Conservation (phyloP, 1,140 invertebrate genomes). For the Drosophila willistoni region DNA sequence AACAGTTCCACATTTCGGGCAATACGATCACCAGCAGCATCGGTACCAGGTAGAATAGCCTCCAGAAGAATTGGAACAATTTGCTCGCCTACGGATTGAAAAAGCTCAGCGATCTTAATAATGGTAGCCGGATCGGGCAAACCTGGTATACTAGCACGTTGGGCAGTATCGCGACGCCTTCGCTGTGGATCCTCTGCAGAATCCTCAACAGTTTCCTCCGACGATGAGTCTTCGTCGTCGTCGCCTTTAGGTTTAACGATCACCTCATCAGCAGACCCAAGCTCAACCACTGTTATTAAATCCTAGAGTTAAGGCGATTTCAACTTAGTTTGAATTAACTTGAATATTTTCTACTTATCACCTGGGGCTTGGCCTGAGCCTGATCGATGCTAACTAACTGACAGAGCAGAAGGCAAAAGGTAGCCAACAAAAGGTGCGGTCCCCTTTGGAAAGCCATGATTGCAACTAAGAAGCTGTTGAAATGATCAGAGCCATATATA, state of each 20-base stretch:
- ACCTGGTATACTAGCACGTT: conserved; percentile 68
- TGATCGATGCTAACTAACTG: conserved; percentile 23
- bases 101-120: conserved; percentile 73
- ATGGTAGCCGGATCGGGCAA: conserved; percentile 77
- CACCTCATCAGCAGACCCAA: conserved; percentile 30
- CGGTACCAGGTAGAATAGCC: conserved; percentile 58
- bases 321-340: not conserved
- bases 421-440: conserved; percentile 46
- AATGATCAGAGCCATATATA: conserved; percentile 38
- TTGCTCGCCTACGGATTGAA: conserved; percentile 72
- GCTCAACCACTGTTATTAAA: conserved; percentile 22
- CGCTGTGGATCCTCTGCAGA: conserved; percentile 51
- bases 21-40: conserved; percentile 48
- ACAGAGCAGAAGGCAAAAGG: conserved; percentile 43
- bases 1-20: conserved; percentile 42
- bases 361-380: conserved; percentile 62
- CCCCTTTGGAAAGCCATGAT: conserved; percentile 55
- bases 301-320: conserved; percentile 24
- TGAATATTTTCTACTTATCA: conserved; percentile 25
- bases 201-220: conserved; percentile 77
- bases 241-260: conserved; percentile 29
- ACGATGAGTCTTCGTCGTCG: conserved; percentile 62
- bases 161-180: conserved; percentile 51
- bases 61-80: conserved; percentile 70
- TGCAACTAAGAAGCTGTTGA: conserved; percentile 7